A percentile compares a stretch with the other conserved stretches of the same genome.
These are phyloP conservation scores for Ianthella basta DNA, from an alignment of 37 sponge, comb jelly and placozoan genomes.

Conservation along the genomic window DNA sequence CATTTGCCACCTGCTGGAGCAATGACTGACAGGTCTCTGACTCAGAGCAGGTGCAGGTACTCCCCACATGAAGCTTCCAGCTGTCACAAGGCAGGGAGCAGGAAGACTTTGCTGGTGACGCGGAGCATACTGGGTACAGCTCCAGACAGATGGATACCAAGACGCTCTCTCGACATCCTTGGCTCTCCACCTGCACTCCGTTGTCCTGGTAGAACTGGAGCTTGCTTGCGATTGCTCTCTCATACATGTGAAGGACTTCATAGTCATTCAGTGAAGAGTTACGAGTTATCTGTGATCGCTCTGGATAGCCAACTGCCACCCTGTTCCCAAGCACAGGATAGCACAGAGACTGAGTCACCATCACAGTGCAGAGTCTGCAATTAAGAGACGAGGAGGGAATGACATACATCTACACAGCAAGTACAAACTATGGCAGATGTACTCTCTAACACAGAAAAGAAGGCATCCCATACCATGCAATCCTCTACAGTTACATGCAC, in stretches of 20 bases:
- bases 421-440: not conserved
- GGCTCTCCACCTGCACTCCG: not conserved
- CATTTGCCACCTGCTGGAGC: not conserved
- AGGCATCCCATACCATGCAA: too few species aligned
- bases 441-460: too few species aligned
- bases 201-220: not conserved
- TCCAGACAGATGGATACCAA: not conserved
- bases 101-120: not conserved
- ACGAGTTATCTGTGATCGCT: not conserved
- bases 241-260: not conserved
- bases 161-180: not conserved
- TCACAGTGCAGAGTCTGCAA: not conserved
- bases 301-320: not conserved
- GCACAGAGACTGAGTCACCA: not conserved
- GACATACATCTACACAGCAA: not conserved
- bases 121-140: not conserved
- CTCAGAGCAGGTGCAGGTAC: not conserved
- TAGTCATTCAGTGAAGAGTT: not conserved
- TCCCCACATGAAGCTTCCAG: not conserved
- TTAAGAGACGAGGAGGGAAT: not conserved
- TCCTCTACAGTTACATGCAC: too few species aligned
- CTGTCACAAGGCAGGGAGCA: constrained; percentile 9
- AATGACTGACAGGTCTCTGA: not conserved
- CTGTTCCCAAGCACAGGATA: not conserved
- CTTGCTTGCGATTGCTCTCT: not conserved